Percentiles rank a stretch among this genome's conserved stretches.
Conservation (phyloP, 2,888 invertebrate species). For the Rugalucina vietnamica region DNA sequence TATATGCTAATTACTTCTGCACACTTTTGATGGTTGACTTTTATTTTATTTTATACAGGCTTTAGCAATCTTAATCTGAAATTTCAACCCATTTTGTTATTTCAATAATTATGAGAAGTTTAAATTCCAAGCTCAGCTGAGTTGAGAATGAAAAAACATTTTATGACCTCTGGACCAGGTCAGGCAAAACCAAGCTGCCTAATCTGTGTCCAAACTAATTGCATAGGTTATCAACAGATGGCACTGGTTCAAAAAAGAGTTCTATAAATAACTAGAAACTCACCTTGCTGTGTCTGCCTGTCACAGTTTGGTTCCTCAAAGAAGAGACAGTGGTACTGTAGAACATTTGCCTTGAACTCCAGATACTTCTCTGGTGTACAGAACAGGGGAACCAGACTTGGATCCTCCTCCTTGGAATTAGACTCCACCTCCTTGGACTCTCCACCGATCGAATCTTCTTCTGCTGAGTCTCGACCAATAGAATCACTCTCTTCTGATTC, state of each 20-base stretch:
- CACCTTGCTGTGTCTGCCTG: conserved; percentile 63
- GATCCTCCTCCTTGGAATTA: conserved; percentile 24
- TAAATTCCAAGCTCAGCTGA: background rate
- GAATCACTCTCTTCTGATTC: conserved; percentile 1
- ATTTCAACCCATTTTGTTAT: too few relatives aligned
- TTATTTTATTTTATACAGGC: too few relatives aligned
- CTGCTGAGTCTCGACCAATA: background rate
- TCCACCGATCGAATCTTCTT: background rate
- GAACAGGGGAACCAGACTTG: conserved; percentile 52
- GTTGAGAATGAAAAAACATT: background rate
- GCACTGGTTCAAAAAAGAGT: too few relatives aligned
- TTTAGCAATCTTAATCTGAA: too few relatives aligned
- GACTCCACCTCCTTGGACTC: background rate
- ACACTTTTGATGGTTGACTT: too few relatives aligned
- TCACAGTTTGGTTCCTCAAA: conserved; percentile 77
- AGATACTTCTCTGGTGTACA: conserved; percentile 73
- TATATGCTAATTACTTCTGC: too few relatives aligned
- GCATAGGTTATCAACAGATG: too few relatives aligned
- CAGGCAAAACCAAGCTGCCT: too few relatives aligned
- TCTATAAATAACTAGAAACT: conserved; percentile 12
- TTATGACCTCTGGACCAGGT: background rate
- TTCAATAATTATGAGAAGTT: background rate
- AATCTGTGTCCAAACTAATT: too few relatives aligned
- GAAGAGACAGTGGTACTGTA: conserved; percentile 77
- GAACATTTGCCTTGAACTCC: conserved; percentile 76